phyloP scores from a whole-genome alignment of 2,888 invertebrate genomes.

The Tribolium freemani region DNA sequence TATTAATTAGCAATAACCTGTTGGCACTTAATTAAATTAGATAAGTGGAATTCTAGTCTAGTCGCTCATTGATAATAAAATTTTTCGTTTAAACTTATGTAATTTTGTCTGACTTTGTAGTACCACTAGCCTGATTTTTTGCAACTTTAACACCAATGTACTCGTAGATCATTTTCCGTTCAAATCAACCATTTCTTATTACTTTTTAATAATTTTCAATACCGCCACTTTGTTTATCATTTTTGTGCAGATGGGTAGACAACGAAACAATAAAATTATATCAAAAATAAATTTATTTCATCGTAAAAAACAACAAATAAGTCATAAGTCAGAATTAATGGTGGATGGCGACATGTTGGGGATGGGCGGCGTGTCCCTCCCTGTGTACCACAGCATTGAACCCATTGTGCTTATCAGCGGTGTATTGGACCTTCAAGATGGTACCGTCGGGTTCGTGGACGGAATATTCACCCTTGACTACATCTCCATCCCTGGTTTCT shows the following conservation, averaged over 20 bases:
- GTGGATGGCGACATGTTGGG: slow-evolving; percentile 17
- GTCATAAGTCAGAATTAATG: not conserved
- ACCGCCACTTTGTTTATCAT: not conserved
- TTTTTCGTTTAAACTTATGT: not conserved
- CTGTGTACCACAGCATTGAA: slow-evolving; percentile 64
- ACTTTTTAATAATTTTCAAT: not conserved
- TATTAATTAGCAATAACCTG: slow-evolving; percentile 17
- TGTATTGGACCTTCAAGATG: slow-evolving; percentile 71
- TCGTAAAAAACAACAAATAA: not conserved
- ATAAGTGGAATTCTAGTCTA: slow-evolving; percentile 10
- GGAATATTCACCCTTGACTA: slow-evolving; percentile 72
- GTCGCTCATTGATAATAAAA: not conserved
- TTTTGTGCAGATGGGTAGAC: not conserved
- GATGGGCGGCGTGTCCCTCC: slow-evolving; percentile 69
- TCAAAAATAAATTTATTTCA: slow-evolving; percentile 8
- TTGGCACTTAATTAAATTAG: slow-evolving; percentile 4
- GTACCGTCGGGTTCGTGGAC: slow-evolving; percentile 73
- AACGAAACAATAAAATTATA: not conserved
- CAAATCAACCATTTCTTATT: too few relatives aligned
- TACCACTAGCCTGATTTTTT: too few relatives aligned
- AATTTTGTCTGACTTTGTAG: not conserved
- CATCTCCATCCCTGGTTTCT: slow-evolving; percentile 71
- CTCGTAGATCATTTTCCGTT: too few relatives aligned
- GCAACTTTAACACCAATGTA: too few relatives aligned
- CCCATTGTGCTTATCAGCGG: slow-evolving; percentile 73